A percentile compares a stretch with the other conserved stretches of the same genome.
phyloP scores from a whole-genome alignment of 2,888 invertebrate genomes.

The Drosophila paracracens region DNA sequence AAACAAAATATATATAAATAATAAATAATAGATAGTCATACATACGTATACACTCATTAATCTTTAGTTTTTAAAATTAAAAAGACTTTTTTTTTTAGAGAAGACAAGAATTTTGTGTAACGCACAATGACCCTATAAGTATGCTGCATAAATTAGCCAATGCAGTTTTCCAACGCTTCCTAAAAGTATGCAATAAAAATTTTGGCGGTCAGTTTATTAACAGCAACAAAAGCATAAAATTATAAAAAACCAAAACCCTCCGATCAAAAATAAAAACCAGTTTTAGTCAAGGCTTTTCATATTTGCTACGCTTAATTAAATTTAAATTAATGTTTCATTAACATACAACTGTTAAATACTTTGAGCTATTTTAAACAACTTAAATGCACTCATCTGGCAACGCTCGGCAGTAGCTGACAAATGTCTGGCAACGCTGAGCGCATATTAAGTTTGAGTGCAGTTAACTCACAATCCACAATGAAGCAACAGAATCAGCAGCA shows the following conservation, averaged over 20 bases:
- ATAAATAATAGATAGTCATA: not conserved
- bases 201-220: not conserved
- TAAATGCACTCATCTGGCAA: not conserved
- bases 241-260: not conserved
- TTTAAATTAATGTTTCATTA: constrained; percentile 1
- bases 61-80: not conserved
- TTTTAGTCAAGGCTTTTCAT: not conserved
- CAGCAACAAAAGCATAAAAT: not conserved
- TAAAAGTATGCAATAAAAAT: not conserved
- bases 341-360: not conserved
- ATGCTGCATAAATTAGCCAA: not conserved
- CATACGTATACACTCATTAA: not conserved
- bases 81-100: not conserved
- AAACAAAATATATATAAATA: constrained; percentile 2
- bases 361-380: not conserved
- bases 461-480: constrained; percentile 43
- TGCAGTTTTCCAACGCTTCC: not conserved
- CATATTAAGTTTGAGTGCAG: constrained; percentile 30
- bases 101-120: not conserved
- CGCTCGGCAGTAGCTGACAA: not conserved
- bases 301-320: not conserved
- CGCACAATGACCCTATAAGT: not conserved
- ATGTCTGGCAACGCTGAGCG: constrained; percentile 14
- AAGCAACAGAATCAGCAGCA: constrained; percentile 35
- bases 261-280: not conserved